These are phyloP conservation scores for Electrona antarctica DNA, from an alignment of 2,113 vertebrate species.

Conservation along the genomic window DNA sequence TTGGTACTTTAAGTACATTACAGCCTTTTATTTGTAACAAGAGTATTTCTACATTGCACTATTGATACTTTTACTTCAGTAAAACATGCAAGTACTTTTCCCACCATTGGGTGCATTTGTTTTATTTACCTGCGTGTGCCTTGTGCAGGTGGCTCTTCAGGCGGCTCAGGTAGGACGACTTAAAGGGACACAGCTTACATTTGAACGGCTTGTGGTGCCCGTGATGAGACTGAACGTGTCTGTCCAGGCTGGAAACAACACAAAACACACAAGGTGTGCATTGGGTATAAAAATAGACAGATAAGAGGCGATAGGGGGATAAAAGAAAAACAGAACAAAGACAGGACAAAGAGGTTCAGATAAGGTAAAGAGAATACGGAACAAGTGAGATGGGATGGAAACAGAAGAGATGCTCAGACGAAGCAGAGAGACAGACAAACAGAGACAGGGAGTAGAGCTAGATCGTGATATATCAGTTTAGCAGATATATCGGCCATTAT, in stretches of 20 bases:
- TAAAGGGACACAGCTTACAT: slow-evolving; percentile 98
- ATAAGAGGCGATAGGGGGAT: slow-evolving; percentile 25
- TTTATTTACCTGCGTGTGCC: slow-evolving; percentile 91
- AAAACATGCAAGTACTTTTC: no score
- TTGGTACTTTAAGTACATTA: no score
- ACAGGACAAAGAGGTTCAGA: slow-evolving; percentile 39
- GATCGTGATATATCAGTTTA: no score
- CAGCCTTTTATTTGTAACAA: no score
- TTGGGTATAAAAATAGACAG: neutral
- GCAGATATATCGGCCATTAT: no score
- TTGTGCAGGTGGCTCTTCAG: slow-evolving; percentile 97
- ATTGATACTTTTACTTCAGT: no score
- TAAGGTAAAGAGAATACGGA: slow-evolving; percentile 15
- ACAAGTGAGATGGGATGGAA: slow-evolving; percentile 18
- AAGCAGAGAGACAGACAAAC: slow-evolving; percentile 11
- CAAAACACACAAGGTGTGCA: slow-evolving; percentile 8
- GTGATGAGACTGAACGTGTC: slow-evolving; percentile 97
- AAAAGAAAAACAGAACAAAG: slow-evolving; percentile 30
- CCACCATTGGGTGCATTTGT: no score
- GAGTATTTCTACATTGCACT: no score
- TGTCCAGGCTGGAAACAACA: slow-evolving; percentile 85
- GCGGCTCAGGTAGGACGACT: slow-evolving; percentile 94
- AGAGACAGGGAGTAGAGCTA: neutral
- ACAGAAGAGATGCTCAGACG: slow-evolving; percentile 8
- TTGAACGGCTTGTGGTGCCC: slow-evolving; percentile 98